phyloP scores from a whole-genome alignment of 2,888 invertebrate species.

The Portevinia maculata region DNA sequence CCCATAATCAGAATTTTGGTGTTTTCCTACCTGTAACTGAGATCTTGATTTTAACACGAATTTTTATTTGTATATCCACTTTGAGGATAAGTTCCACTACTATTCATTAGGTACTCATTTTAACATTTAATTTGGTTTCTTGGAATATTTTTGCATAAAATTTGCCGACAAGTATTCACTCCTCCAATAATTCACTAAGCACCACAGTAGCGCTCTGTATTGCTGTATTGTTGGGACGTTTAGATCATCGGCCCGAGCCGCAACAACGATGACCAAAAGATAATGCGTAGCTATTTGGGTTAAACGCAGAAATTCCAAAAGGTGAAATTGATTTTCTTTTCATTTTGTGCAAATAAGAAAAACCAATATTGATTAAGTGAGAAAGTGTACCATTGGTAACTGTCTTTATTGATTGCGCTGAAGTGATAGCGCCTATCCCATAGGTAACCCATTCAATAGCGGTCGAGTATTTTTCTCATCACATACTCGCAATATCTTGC shows the following conservation, averaged over 20 bases:
- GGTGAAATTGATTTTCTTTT: slow-evolving; percentile 83
- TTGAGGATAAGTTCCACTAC: too few relatives aligned
- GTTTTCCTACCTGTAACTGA: too few relatives aligned
- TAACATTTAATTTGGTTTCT: too few relatives aligned
- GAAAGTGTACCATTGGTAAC: slow-evolving; percentile 57
- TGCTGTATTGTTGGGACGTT: slow-evolving; percentile 2
- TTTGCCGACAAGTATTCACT: slow-evolving; percentile 20
- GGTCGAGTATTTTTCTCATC: slow-evolving; percentile 13
- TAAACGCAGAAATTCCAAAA: slow-evolving; percentile 80
- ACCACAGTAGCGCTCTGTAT: neutral
- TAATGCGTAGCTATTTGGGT: slow-evolving; percentile 76
- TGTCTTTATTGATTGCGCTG: slow-evolving; percentile 18
- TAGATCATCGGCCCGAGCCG: slow-evolving; percentile 7
- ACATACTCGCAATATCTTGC: neutral
- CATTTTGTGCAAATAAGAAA: slow-evolving; percentile 82
- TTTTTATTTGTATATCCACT: too few relatives aligned
- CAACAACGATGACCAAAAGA: slow-evolving; percentile 29
- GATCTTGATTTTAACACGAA: too few relatives aligned
- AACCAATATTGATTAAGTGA: slow-evolving; percentile 79
- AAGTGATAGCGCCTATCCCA: slow-evolving; percentile 21
- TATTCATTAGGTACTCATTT: too few relatives aligned
- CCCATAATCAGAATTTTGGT: too few relatives aligned
- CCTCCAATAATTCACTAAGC: slow-evolving; percentile 11
- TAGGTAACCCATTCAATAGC: slow-evolving; percentile 16
- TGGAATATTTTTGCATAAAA: slow-evolving; percentile 23